Percentiles rank a stretch among this genome's conserved stretches.
phyloP scores from a whole-genome alignment of 1,140 invertebrate genomes.

The Nasonia vitripennis region DNA sequence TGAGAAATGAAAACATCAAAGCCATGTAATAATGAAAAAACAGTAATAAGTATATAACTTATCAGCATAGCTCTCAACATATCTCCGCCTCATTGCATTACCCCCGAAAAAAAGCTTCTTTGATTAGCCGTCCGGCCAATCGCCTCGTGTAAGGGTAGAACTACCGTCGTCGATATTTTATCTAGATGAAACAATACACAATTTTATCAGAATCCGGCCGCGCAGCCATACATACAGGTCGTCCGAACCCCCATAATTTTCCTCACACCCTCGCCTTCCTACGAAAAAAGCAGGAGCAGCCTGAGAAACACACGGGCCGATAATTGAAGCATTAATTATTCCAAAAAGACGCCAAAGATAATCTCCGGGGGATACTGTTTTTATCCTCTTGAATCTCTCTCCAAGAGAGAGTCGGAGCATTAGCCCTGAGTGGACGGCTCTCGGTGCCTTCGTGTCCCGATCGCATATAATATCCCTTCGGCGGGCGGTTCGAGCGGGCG shows the following conservation, averaged over 20 bases:
- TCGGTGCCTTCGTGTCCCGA: conserved; percentile 19
- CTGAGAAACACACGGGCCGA: not conserved
- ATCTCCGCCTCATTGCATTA: not conserved
- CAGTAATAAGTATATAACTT: too few species aligned
- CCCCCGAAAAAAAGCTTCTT: not conserved
- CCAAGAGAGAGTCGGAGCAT: not conserved
- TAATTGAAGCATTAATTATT: conserved; percentile 52
- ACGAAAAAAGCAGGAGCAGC: not conserved
- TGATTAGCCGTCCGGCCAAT: not conserved
- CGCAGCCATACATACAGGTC: not conserved
- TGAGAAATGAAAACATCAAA: not conserved
- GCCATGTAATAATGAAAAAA: not conserved
- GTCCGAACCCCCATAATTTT: conserved; percentile 31
- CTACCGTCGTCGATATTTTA: not conserved
- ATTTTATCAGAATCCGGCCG: not conserved
- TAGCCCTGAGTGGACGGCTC: conserved; percentile 5
- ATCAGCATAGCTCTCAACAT: not conserved
- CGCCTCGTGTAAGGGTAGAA: not conserved
- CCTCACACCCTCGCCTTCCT: not conserved
- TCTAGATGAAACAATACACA: conserved; percentile 28
- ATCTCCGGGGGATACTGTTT: conserved; percentile 16
- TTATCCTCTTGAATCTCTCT: conserved; percentile 25
- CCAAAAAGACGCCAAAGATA: conserved; percentile 38
- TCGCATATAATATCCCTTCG: conserved; percentile 35
- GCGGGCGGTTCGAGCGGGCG: conserved; percentile 46